phyloP scores from a whole-genome alignment of 2,797 vertebrate species.

The Tauraco hartlaubi region DNA sequence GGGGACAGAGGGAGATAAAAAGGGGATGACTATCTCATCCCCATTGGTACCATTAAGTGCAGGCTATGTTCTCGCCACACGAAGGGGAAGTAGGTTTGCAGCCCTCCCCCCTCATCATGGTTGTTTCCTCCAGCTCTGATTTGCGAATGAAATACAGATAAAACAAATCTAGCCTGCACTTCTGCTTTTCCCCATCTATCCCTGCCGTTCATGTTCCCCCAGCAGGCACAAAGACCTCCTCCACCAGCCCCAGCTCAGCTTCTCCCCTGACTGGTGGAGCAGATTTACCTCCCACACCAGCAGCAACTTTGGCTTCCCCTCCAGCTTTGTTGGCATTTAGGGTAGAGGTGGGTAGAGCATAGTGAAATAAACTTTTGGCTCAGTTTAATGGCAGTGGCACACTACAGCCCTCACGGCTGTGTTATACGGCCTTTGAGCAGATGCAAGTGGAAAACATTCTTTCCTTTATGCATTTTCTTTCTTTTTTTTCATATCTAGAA shows the following conservation, averaged over 20 bases:
- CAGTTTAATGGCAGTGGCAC: background rate
- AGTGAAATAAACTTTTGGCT: conserved; percentile 9
- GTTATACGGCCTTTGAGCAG: background rate
- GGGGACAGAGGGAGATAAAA: background rate
- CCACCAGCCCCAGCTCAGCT: background rate
- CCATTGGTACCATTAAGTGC: background rate
- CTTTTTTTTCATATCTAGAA: background rate
- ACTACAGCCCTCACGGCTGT: background rate
- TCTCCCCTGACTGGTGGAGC: background rate
- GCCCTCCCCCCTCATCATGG: background rate
- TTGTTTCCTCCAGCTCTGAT: background rate
- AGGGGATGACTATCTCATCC: background rate
- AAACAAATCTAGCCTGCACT: background rate
- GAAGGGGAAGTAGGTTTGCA: background rate
- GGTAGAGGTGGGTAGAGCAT: background rate
- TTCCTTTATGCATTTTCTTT: background rate
- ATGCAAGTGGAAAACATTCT: background rate
- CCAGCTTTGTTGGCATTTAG: conserved; percentile 2
- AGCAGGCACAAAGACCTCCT: background rate
- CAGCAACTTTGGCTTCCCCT: background rate
- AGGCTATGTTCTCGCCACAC: background rate
- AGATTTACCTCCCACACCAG: background rate
- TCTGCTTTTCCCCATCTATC: background rate
- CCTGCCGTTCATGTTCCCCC: background rate
- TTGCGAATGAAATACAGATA: background rate